Conservation (phyloP, 2,888 invertebrate species). For the Aphodius granarius region DNA sequence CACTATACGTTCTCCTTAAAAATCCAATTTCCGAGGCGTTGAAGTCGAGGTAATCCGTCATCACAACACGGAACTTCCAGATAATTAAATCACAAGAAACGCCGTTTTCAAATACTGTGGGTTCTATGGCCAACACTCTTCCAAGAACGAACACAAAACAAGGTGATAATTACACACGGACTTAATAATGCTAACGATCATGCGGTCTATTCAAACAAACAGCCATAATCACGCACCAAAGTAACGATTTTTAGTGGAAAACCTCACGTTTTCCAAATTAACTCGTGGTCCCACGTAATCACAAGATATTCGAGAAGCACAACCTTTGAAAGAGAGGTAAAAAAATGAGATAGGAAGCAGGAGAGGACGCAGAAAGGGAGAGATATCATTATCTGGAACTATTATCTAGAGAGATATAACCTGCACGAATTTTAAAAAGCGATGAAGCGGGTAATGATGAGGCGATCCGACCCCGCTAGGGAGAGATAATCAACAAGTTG, state of each 20-base stretch:
- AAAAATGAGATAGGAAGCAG: neutral
- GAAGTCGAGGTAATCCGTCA: neutral
- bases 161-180: neutral
- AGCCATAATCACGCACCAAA: neutral
- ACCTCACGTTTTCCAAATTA: neutral
- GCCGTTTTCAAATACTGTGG: neutral
- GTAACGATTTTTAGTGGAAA: neutral
- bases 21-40: neutral
- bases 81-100: neutral
- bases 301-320: neutral
- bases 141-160: neutral
- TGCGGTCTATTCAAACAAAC: neutral
- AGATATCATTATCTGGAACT: slow-evolving; percentile 17
- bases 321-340: neutral
- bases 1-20: neutral
- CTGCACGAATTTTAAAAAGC: slow-evolving; percentile 20
- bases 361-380: neutral
- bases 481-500: slow-evolving; percentile 24
- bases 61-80: neutral
- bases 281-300: neutral
- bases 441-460: slow-evolving; percentile 20
- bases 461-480: neutral
- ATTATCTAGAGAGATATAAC: slow-evolving; percentile 18
- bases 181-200: neutral
- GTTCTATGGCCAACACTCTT: neutral